These are phyloP conservation scores for Myotis yumanensis DNA, from an alignment of 2,113 vertebrate species.

Conservation along the genomic window DNA sequence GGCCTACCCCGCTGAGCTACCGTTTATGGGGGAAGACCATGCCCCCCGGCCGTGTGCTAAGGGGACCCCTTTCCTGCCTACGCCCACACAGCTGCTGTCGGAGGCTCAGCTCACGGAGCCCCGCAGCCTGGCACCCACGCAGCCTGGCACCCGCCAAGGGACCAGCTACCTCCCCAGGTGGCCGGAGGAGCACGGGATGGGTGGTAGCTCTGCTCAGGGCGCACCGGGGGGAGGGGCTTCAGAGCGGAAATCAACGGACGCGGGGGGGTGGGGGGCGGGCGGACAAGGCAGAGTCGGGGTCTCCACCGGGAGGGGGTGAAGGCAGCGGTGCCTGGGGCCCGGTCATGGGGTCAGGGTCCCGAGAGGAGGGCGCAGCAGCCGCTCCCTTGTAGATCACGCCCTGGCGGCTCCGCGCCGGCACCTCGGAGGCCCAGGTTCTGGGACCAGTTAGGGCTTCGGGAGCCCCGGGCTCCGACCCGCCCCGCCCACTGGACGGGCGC, in stretches of 20 bases:
- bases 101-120: neutral
- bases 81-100: neutral
- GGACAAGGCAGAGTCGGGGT: neutral
- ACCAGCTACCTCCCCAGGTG: neutral
- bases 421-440: neutral
- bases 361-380: too few species aligned
- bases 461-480: neutral
- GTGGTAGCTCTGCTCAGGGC: too few species aligned
- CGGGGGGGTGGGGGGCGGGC: fast-evolving
- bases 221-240: fast-evolving
- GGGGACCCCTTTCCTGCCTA: neutral
- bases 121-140: fast-evolving
- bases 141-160: neutral
- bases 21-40: neutral
- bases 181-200: too few species aligned
- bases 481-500: too few species aligned
- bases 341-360: neutral
- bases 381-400: too few species aligned
- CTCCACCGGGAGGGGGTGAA: neutral
- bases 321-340: neutral
- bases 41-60: neutral
- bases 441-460: neutral
- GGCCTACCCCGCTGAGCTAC: neutral
- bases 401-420: too few species aligned
- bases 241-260: neutral